phyloP scores from a whole-genome alignment of 2,797 vertebrate species.

The Liparis tanakae region DNA sequence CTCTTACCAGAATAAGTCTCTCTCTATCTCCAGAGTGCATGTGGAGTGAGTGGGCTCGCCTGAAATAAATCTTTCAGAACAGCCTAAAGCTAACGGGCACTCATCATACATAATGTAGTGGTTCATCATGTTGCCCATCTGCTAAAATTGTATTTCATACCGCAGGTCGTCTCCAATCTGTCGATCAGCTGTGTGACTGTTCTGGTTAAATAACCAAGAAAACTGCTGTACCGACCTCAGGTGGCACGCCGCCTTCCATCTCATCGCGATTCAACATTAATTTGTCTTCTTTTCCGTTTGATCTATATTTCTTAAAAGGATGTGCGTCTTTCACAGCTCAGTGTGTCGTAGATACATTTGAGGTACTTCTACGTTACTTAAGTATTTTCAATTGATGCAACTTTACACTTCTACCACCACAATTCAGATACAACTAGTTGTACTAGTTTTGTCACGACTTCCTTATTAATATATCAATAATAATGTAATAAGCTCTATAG shows the following conservation, averaged over 20 bases:
- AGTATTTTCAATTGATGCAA: background rate
- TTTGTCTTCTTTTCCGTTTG: background rate
- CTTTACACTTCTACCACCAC: background rate
- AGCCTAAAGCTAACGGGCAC: conserved; percentile 75
- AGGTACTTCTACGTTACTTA: background rate
- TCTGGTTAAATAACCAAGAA: conserved; percentile 36
- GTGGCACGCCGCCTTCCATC: conserved; percentile 9
- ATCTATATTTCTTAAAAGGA: background rate
- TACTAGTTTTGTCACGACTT: background rate
- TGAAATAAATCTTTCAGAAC: conserved; percentile 77
- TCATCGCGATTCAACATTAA: background rate
- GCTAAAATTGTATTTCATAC: conserved; percentile 57
- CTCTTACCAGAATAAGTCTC: conserved; percentile 43
- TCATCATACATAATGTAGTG: conserved; percentile 75
- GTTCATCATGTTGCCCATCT: conserved; percentile 69
- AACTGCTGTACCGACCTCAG: conserved; percentile 30
- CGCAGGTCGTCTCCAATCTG: conserved; percentile 49
- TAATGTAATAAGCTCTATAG: background rate
- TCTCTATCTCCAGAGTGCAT: conserved; percentile 60
- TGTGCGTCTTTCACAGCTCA: background rate
- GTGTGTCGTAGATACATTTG: background rate
- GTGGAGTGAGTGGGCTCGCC: conserved; percentile 70
- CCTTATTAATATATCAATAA: background rate
- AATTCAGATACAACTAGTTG: background rate
- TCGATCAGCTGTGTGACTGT: conserved; percentile 47